Conservation (phyloP, 2,888 invertebrate genomes). For the Dioctria linearis region DNA sequence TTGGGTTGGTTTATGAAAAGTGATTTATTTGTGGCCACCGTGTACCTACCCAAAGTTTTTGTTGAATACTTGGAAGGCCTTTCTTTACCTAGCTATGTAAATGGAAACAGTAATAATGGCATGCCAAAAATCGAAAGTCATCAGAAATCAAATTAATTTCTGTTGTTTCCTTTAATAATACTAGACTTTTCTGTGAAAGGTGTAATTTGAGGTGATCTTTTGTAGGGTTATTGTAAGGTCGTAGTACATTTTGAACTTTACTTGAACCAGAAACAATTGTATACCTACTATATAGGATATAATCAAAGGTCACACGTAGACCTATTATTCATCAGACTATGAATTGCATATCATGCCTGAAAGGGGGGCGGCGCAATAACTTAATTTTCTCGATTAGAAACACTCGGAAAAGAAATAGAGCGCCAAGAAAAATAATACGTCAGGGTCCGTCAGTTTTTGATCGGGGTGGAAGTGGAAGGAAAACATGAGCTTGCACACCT, state of each 20-base stretch:
- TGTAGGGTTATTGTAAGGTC: neutral
- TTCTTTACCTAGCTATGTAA: neutral
- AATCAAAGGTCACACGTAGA: neutral
- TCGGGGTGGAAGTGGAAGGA: constrained; percentile 51
- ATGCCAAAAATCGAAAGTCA: constrained; percentile 32
- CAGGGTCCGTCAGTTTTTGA: constrained; percentile 31
- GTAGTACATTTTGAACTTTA: no score
- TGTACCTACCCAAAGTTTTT: neutral
- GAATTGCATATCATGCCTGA: constrained; percentile 25
- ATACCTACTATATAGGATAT: no score
- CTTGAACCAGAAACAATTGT: no score
- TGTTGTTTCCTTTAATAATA: constrained; percentile 4
- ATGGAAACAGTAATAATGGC: neutral
- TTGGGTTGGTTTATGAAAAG: constrained; percentile 36
- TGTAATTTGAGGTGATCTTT: neutral
- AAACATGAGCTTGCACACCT: constrained; percentile 62
- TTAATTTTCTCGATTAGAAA: constrained; percentile 55
- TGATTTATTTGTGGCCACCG: constrained; percentile 2
- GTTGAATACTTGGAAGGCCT: no score
- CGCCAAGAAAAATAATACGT: constrained; percentile 32
- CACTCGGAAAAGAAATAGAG: constrained; percentile 19
- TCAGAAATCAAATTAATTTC: constrained; percentile 45
- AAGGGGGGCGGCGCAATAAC: constrained; percentile 42
- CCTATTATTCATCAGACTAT: constrained; percentile 7
- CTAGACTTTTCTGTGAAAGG: constrained; percentile 19